Conservation (phyloP, 1,140 invertebrate genomes). For the Drosophila micromelanica region DNA sequence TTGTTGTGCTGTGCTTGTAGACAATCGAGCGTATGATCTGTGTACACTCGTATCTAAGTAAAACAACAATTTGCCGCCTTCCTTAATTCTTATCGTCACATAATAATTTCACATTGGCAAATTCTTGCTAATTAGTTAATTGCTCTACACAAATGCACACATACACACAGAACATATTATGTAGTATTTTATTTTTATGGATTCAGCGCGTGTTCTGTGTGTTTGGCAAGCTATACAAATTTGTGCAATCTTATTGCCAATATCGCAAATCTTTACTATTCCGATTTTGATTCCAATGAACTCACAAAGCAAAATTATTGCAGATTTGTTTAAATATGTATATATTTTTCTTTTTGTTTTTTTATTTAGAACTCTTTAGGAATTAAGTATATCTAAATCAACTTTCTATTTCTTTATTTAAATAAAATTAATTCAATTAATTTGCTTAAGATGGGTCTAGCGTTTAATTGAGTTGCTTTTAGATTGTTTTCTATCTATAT, state of each 20-base stretch:
- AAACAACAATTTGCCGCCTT: constrained; percentile 66
- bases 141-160: constrained; percentile 39
- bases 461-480: background rate
- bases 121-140: constrained; percentile 78
- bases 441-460: background rate
- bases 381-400: background rate
- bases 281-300: constrained; percentile 1
- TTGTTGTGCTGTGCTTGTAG: constrained; percentile 15
- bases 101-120: constrained; percentile 67
- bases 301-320: background rate
- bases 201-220: constrained; percentile 31
- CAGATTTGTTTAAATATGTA: background rate
- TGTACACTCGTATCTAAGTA: constrained; percentile 19
- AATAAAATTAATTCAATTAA: background rate
- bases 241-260: constrained; percentile 57
- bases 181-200: constrained; percentile 49
- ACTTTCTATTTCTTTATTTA: constrained; percentile 22
- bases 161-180: constrained; percentile 4
- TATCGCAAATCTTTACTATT: constrained; percentile 51
- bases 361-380: background rate
- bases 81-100: constrained; percentile 67
- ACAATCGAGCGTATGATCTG: constrained; percentile 52
- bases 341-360: background rate
- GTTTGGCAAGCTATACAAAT: constrained; percentile 34
- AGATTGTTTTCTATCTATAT: background rate